Evolutionary conservation across 2,797 vertebrate species (phyloP).

Genomic region (Chiloscyllium punctatum): DNA sequence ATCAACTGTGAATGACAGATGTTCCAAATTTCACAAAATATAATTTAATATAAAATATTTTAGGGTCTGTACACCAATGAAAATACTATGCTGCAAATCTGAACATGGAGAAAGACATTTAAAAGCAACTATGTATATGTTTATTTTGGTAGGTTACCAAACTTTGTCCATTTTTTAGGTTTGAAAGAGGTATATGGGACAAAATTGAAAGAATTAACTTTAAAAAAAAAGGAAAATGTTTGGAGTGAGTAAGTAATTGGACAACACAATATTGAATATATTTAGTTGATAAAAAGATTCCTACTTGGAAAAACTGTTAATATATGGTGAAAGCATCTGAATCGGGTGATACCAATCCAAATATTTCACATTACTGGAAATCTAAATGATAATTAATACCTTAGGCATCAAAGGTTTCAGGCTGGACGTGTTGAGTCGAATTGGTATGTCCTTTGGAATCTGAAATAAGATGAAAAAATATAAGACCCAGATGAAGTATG

Average conservation of each 20-base stretch:
- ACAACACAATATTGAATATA: not conserved
- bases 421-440: constrained; percentile 21
- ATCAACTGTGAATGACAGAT: not conserved
- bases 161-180: not conserved
- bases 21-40: too few species aligned
- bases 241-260: not conserved
- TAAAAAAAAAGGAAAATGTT: not conserved
- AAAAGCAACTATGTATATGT: not conserved
- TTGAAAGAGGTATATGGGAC: not conserved
- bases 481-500: not conserved
- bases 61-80: not conserved
- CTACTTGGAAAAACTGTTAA: not conserved
- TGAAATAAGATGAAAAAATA: not conserved
- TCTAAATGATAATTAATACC: not conserved
- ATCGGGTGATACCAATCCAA: not conserved
- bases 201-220: not conserved
- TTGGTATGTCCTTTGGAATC: not conserved
- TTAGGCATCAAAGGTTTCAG: not conserved
- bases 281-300: not conserved
- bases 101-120: not conserved
- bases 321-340: not conserved
- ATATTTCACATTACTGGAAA: not conserved
- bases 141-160: not conserved
- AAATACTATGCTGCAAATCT: not conserved
- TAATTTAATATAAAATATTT: not conserved